Evolutionary conservation across 2,888 invertebrate species (phyloP).

Genomic region (Agrotis ipsilon): DNA sequence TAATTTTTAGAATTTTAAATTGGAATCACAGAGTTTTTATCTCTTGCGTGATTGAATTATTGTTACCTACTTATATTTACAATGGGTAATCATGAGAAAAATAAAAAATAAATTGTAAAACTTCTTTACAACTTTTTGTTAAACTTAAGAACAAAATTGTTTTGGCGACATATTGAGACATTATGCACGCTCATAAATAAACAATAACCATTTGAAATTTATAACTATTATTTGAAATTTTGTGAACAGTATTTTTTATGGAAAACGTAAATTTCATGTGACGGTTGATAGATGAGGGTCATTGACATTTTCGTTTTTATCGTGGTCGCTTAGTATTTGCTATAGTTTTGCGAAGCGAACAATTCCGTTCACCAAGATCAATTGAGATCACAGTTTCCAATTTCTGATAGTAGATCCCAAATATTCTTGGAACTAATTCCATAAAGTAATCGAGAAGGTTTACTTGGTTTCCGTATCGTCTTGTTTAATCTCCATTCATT

Average conservation of each 20-base stretch:
- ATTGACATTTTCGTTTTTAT: no score
- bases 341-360: constrained; percentile 41
- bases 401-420: constrained; percentile 69
- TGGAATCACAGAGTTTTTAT: neutral
- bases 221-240: no score
- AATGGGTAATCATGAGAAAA: constrained; percentile 6
- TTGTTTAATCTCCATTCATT: constrained; percentile 88
- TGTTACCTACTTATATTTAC: neutral
- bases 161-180: no score
- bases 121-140: neutral
- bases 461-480: constrained; percentile 82
- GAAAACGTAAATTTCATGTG: no score
- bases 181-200: no score
- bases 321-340: constrained; percentile 6
- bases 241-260: no score
- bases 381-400: constrained; percentile 67
- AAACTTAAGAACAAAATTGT: neutral
- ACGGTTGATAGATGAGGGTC: no score
- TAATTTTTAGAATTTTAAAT: constrained; percentile 7
- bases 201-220: no score
- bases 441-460: constrained; percentile 85
- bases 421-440: constrained; percentile 81
- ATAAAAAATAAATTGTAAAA: neutral
- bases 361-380: constrained; percentile 50
- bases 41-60: neutral